Base-by-base conservation (phyloP, 1,140 invertebrate species). In the Papilio dardanus region DNA sequence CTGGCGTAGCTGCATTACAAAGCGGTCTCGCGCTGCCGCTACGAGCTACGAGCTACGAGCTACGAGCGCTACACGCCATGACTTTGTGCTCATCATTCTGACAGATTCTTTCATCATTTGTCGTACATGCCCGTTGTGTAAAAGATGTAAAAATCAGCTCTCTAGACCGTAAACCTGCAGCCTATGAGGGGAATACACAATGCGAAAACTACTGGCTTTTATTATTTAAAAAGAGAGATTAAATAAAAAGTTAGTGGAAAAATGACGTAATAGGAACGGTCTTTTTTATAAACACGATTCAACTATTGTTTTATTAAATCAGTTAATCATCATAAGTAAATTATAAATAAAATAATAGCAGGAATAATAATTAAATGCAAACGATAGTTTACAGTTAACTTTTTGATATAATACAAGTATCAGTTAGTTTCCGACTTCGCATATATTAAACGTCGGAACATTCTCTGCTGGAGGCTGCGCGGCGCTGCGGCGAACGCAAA, bases 1-100 rank as follows among this genome's bases (percentile, higher is more conserved):
- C 30, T 30, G 30, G 65, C 65, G 30, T n/a, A 30, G 62, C 5
- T 65, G 62, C 19, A 54, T 21, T 24, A 54, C 50, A 54, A 54
- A 54, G 21, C 21, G 7, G 10, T 8, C 21, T 8, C 19, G 46
- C 46, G 19, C 37, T 16, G 28, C 14, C 16, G 24, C 67, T 35
- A 69, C 67, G 67, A 35, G 67, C 65, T 31, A 67, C 65, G 58
- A 62, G 58, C 21, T 24, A n/a, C n/a, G n/a, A n/a, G 21, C 31
- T 31, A 19, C 65, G 42, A 46, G 54, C 54, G 21, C 21, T 62
- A 28, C 54, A 62, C 54, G 24, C 54, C 10, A 62, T 62, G 54
- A 62, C 54, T 62, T 62, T 62, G 24, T 62, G 54, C 24, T 28
- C 12, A 62, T 62, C 54, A 62, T 28, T 14, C 54, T 62, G 54